Evolutionary conservation across 2,113 vertebrate genomes (phyloP).

Genomic region (Pyrgilauda ruficollis): DNA sequence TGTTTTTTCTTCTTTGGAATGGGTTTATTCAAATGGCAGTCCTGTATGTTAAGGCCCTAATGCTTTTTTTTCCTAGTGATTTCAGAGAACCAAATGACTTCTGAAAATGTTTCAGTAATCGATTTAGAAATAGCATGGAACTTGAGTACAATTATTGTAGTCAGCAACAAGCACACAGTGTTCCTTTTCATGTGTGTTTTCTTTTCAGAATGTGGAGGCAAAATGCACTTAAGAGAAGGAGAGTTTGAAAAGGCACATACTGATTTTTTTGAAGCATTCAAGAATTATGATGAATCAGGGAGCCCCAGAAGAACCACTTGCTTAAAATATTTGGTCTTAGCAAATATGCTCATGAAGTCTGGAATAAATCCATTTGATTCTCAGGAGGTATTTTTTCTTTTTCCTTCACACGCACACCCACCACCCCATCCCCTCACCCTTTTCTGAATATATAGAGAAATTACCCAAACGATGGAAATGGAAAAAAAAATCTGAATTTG

Average conservation of each 20-base stretch:
- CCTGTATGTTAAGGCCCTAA: not conserved
- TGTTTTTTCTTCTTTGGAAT: constrained; percentile 8
- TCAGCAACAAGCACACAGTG: not conserved
- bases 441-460: not conserved
- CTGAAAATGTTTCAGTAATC: constrained; percentile 42
- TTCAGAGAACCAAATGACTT: constrained; percentile 30
- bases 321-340: constrained; percentile 98
- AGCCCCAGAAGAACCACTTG: constrained; percentile 98
- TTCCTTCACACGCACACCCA: not conserved
- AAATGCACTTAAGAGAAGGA: constrained; percentile 99
- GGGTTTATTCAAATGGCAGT: not conserved
- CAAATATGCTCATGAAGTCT: constrained; percentile 99
- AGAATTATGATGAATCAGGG: constrained; percentile 99
- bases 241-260: constrained; percentile 99
- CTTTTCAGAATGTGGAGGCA: constrained; percentile 93
- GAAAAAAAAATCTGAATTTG: not conserved
- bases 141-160: constrained; percentile 13
- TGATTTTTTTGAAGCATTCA: constrained; percentile 99
- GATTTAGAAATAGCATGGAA: constrained; percentile 10
- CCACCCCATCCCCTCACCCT: too few relatives aligned
- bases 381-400: constrained; percentile 85
- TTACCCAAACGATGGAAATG: not conserved
- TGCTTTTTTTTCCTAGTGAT: not conserved
- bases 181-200: constrained; percentile 53
- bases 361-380: constrained; percentile 99